A percentile compares a stretch with the other conserved stretches of the same genome.
phyloP scores from a whole-genome alignment of 2,888 invertebrate genomes.

The Bedellia somnulentella region DNA sequence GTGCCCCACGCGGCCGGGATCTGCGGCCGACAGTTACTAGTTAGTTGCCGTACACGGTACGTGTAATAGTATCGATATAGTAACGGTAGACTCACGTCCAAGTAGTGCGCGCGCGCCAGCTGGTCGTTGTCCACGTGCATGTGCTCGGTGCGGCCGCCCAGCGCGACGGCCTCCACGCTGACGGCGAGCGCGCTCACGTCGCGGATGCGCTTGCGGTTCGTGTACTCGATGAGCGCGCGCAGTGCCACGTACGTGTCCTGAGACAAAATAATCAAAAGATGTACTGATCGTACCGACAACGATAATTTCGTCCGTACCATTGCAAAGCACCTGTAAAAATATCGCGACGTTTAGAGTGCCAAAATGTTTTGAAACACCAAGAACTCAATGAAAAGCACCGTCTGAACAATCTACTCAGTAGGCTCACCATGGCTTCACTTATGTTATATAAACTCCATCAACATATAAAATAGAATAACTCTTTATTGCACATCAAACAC shows the following conservation, averaged over 20 bases:
- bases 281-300: slow-evolving; percentile 20
- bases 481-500: too few relatives aligned
- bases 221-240: slow-evolving; percentile 88
- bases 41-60: neutral
- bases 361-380: too few relatives aligned
- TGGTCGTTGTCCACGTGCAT: slow-evolving; percentile 75
- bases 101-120: slow-evolving; percentile 74
- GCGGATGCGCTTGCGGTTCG: slow-evolving; percentile 79
- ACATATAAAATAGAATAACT: too few relatives aligned
- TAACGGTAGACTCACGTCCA: slow-evolving; percentile 40
- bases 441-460: too few relatives aligned
- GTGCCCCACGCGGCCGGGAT: slow-evolving; percentile 94
- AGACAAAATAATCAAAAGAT: too few relatives aligned
- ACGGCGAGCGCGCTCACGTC: slow-evolving; percentile 81
- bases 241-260: slow-evolving; percentile 86
- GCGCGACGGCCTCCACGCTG: slow-evolving; percentile 82
- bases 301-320: too few relatives aligned
- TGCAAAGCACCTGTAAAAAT: too few relatives aligned
- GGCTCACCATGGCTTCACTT: too few relatives aligned
- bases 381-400: too few relatives aligned
- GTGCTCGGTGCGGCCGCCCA: slow-evolving; percentile 66
- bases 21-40: slow-evolving; percentile 63
- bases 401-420: too few relatives aligned
- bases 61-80: neutral
- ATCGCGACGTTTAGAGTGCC: too few relatives aligned